These are phyloP conservation scores for Xiphydria camelus DNA, from an alignment of 2,888 invertebrate genomes.

Conservation along the genomic window DNA sequence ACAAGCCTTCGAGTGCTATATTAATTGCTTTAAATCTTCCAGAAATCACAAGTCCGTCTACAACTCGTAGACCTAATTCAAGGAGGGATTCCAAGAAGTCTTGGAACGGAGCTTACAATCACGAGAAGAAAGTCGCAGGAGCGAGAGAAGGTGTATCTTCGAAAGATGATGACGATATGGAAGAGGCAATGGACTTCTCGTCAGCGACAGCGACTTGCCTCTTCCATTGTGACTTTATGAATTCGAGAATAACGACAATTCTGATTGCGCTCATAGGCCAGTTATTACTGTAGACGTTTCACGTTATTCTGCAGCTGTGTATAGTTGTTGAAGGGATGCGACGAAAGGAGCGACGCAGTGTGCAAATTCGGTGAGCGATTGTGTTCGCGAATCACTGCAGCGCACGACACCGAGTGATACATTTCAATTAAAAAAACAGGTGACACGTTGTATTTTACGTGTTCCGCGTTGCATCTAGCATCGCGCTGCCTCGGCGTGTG, in stretches of 20 bases:
- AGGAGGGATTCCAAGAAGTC: slow-evolving; percentile 47
- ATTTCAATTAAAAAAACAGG: too few relatives aligned
- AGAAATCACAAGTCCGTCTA: slow-evolving; percentile 44
- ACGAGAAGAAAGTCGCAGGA: slow-evolving; percentile 45
- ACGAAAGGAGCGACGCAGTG: too few relatives aligned
- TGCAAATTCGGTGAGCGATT: too few relatives aligned
- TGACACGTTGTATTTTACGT: too few relatives aligned
- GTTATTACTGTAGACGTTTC: not conserved
- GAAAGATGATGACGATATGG: slow-evolving; percentile 39
- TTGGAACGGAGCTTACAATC: slow-evolving; percentile 42
- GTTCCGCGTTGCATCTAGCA: too few relatives aligned
- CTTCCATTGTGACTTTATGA: slow-evolving; percentile 36
- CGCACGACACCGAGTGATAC: too few relatives aligned
- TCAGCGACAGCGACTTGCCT: slow-evolving; percentile 42
- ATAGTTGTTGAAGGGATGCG: too few relatives aligned
- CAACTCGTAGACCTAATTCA: slow-evolving; percentile 43
- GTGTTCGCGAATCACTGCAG: not conserved
- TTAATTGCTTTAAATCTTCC: slow-evolving; percentile 11
- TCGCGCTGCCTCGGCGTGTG: too few relatives aligned
- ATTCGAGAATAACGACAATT: slow-evolving; percentile 26
- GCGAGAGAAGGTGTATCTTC: slow-evolving; percentile 46
- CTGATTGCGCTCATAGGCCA: not conserved
- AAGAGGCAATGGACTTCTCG: slow-evolving; percentile 44
- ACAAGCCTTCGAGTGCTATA: too few relatives aligned
- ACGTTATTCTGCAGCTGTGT: too few relatives aligned